Base-by-base conservation (phyloP, 2,113 vertebrate genomes). In the Charina bottae region DNA sequence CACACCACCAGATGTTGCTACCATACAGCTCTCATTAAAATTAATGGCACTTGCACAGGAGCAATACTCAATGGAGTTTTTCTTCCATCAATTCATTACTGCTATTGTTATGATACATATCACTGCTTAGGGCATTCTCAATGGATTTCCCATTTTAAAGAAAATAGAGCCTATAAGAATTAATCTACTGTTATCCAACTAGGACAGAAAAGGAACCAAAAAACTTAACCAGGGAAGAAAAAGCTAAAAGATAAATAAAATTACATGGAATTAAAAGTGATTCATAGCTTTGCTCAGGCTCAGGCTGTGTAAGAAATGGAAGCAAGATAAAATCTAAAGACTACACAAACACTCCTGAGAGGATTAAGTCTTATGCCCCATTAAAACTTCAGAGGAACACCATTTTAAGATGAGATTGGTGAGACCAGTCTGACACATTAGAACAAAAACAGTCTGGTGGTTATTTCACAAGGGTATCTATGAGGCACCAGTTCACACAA, bases 11-110 rank as follows among this genome's bases (percentile, higher is more conserved):
- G 85, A 87, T 91, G 90, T 37, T 91, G 33, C 60, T 87, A 86
- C 85, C 60, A 87, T 83, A 42, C 85, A 87, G 87, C 64, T 37
- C 85, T 91, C 85, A 91, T 91, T 91, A 91, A 87, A 87, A 91
- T 87, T 87, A 91, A 87, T 46, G 62, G 60, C 60, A 91, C 49
- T 72, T 55, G 62, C 26, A 72, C n/a, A 46, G 12, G 62, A 87
- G 62, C 54, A 72, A 33, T 13, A 12, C 85, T 56, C 24, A 24
- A 64, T 91, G 62, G 85, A 87, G 68, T 87, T 87, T 64, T 72
- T 12, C 83, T 46, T 42, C 90, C 49, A 53, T 68, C 83, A 55
- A 37, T 91, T 55, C 21, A 68, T 91, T 87, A 87, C 46, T 91
- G 60, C 90, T 87, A 87, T 72, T 87, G 59, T 53, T 87, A 68